Conservation (phyloP, 2,888 invertebrate genomes). For the Zygaena filipendulae region DNA sequence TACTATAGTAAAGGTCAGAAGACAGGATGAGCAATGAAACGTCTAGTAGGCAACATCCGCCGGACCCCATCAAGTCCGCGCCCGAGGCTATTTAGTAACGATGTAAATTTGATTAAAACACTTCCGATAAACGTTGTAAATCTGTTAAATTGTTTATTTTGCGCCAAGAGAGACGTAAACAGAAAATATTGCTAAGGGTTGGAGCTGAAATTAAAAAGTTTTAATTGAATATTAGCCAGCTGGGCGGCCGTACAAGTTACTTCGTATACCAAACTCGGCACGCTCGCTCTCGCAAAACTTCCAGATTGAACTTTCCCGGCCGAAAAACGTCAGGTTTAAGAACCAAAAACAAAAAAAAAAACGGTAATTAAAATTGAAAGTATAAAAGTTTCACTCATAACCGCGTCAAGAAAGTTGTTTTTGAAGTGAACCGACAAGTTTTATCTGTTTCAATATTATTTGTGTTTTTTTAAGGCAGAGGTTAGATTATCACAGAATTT, state of each 20-base stretch:
- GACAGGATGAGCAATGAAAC: no score
- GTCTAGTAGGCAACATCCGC: no score
- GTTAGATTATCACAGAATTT: no score
- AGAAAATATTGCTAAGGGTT: constrained; percentile 45
- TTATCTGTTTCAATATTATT: no score
- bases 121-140: constrained; percentile 16
- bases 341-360: no score
- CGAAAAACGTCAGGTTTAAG: constrained; percentile 22
- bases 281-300: constrained; percentile 27
- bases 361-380: constrained; percentile 30
- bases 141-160: constrained; percentile 33
- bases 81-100: no score
- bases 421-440: no score
- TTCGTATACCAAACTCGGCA: constrained; percentile 25
- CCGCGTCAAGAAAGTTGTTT: no score
- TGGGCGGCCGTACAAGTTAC: constrained; percentile 37
- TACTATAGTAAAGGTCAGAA: no score
- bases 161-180: constrained; percentile 29
- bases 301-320: constrained; percentile 28
- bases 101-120: constrained; percentile 18
- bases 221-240: constrained; percentile 59
- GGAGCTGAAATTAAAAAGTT: constrained; percentile 51
- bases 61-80: no score
- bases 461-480: no score
- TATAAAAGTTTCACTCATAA: constrained; percentile 18